phyloP scores from a whole-genome alignment of 1,140 invertebrate species.

The Hycleus phaleratus region DNA sequence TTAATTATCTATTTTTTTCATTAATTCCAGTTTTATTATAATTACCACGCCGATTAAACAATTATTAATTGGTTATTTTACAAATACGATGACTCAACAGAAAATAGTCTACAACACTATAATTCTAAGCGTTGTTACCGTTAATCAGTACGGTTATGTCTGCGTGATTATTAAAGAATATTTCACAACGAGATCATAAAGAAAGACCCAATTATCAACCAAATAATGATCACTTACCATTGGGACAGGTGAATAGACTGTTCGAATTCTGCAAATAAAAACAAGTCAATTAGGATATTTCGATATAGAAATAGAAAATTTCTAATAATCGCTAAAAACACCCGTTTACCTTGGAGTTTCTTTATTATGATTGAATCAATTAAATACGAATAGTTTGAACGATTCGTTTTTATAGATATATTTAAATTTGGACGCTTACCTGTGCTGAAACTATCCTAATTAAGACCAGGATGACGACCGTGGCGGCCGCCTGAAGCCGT shows the following conservation, averaged over 20 bases:
- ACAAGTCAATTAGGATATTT: too few relatives aligned
- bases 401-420: not conserved
- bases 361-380: not conserved
- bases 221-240: slow-evolving; percentile 22
- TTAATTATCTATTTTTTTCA: too few relatives aligned
- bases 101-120: slow-evolving; percentile 1
- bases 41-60: not conserved
- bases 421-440: slow-evolving; percentile 8
- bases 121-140: slow-evolving; percentile 2
- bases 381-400: not conserved
- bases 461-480: slow-evolving; percentile 21
- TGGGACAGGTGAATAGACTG: slow-evolving; percentile 30
- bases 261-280: slow-evolving; percentile 17
- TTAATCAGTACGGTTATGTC: slow-evolving; percentile 17
- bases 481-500: slow-evolving; percentile 29
- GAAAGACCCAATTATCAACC: not conserved
- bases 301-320: too few relatives aligned
- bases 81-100: slow-evolving; percentile 1
- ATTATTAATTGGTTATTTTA: too few relatives aligned
- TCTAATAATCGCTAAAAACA: not conserved
- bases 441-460: slow-evolving; percentile 20
- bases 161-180: not conserved
- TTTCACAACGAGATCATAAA: too few relatives aligned
- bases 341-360: not conserved
- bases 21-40: not conserved